Evolutionary conservation across 2,888 invertebrate genomes (phyloP), one percentile per base, ranked within the genome.

Genomic region (Ecdyonurus torrentis): DNA sequence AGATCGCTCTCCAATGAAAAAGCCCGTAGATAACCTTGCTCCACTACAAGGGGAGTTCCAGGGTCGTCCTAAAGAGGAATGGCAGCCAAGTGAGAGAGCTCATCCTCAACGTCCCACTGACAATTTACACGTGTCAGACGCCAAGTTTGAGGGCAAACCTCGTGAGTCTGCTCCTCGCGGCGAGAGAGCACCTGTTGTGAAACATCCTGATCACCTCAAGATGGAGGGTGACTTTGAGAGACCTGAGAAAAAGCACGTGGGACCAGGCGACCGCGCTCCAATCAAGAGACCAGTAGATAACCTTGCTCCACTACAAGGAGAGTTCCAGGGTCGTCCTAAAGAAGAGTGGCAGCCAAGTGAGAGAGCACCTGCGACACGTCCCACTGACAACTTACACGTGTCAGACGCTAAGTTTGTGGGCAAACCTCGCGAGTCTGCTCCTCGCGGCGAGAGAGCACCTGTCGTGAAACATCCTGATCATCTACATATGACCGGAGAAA

Each of bases 401-500:
- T 70, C 70, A 70, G 74, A 76, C 70, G 76, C 78, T 53, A 23
- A 18, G n/a, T 80, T 80, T 66, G 50, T 50, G 7, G 69, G 67
- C 0, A 68, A 73, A 50, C 60, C 23, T 63, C 67, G 1, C 61
- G 53, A 2, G 24, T 63, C 53, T 24, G 64, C 53, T 25, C 67
- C n/a, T n/a, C n/a, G 25, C 63, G 83, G 82, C 3, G 86, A 86
- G 70, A 75, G 84, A 63, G 79, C 80, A 1, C 80, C 83, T 63
- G 73, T 84, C 1, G 78, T 22, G 19, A 52, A 58, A 24, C 50
- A 50, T 7, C 19, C 63, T 53, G 63, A 63, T 23, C 66, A 70
- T 24, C 74, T 86, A 1, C 81, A 78, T 70, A 81, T 86, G 79
- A 85, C 85, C 72, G 87, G 86, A 1, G 79, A 76, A 61, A 79